Evolutionary conservation across 1,140 invertebrate species (phyloP).

Genomic region (Glossosoma conforme): DNA sequence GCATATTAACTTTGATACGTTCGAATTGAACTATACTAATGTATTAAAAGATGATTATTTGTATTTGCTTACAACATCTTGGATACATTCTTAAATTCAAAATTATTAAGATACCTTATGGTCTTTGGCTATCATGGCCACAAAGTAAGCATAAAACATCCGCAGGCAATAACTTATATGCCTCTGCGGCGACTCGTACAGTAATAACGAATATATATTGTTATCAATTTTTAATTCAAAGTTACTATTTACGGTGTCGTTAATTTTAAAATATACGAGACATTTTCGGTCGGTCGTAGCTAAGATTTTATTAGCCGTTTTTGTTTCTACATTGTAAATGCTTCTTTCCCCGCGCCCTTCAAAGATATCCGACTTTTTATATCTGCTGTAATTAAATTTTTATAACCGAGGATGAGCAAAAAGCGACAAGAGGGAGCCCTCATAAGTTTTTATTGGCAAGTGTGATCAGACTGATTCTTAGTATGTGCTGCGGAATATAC

Average conservation of each 20-base stretch:
- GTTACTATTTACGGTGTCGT: slow-evolving; percentile 29
- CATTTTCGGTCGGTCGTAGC: slow-evolving; percentile 15
- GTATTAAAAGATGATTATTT: too few species aligned
- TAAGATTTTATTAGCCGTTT: slow-evolving; percentile 24
- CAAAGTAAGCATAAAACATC: too few species aligned
- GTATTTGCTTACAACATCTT: too few species aligned
- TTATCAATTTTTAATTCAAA: slow-evolving; percentile 29
- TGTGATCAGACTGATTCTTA: too few species aligned
- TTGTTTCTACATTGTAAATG: slow-evolving; percentile 25
- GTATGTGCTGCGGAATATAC: too few species aligned
- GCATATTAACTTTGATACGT: too few species aligned
- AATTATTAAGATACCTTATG: too few species aligned
- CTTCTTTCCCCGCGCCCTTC: slow-evolving; percentile 15
- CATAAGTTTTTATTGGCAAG: too few species aligned
- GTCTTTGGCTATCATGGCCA: too few species aligned
- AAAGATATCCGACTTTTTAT: slow-evolving; percentile 22
- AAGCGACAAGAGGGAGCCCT: too few species aligned
- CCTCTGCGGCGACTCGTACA: background rate
- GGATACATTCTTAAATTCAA: too few species aligned
- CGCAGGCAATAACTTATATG: background rate
- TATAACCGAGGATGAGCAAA: slow-evolving; percentile 22
- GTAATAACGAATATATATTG: slow-evolving; percentile 17
- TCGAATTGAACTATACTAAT: too few species aligned
- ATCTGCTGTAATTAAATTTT: slow-evolving; percentile 26
- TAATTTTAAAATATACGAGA: slow-evolving; percentile 31